A percentile compares a stretch with the other conserved stretches of the same genome.
Conservation (phyloP, 2,797 vertebrate species). For the Lagodon rhomboides region DNA sequence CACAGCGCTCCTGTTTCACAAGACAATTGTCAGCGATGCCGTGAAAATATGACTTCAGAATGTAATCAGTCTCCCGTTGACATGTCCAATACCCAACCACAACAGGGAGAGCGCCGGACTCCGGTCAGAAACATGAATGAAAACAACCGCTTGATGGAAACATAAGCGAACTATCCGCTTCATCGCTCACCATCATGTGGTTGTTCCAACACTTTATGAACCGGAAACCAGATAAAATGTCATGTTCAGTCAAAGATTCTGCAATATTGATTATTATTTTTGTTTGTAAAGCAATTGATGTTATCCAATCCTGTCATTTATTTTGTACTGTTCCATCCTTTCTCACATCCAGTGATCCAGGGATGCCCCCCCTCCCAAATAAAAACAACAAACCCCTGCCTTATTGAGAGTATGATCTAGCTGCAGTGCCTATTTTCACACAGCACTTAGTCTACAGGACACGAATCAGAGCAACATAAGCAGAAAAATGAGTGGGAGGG, state of each 20-base stretch:
- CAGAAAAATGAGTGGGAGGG: conserved; percentile 53
- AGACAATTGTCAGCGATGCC: background rate
- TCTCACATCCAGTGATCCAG: background rate
- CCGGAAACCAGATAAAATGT: background rate
- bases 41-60: conserved; percentile 2
- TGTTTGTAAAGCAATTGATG: background rate
- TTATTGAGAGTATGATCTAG: conserved; percentile 3
- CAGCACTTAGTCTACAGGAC: conserved; percentile 25
- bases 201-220: conserved; percentile 7
- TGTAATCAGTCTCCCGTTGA: background rate
- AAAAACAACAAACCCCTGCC: background rate
- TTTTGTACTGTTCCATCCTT: background rate
- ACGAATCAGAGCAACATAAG: conserved; percentile 36
- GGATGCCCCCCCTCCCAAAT: background rate
- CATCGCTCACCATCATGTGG: background rate
- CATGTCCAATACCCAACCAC: background rate
- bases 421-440: conserved; percentile 20
- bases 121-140: background rate
- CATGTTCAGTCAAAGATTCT: background rate
- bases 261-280: background rate
- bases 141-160: conserved; percentile 2
- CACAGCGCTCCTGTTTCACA: background rate
- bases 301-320: background rate
- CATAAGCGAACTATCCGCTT: background rate
- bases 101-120: background rate